phyloP scores from a whole-genome alignment of 2,113 vertebrate genomes.

The Elanus axillaris region DNA sequence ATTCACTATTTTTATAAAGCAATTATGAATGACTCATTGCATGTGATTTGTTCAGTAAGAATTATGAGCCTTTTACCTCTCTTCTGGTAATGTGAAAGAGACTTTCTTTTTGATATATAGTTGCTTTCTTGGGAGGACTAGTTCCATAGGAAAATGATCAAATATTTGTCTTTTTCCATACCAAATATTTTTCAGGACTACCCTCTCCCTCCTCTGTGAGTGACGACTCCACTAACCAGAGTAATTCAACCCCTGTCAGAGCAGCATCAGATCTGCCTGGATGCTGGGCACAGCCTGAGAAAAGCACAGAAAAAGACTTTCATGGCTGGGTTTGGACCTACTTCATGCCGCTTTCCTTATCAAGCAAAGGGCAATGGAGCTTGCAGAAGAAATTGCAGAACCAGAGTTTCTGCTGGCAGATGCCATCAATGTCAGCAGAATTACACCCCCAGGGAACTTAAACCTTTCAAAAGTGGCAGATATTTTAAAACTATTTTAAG shows the following conservation, averaged over 20 bases:
- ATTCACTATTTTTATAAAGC: constrained; percentile 59
- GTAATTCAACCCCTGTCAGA: background rate
- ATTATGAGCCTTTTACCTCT: constrained; percentile 28
- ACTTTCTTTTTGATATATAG: background rate
- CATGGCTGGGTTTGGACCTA: background rate
- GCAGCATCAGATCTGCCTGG: background rate
- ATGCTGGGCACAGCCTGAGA: background rate
- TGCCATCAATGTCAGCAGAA: constrained; percentile 37
- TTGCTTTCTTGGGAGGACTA: background rate
- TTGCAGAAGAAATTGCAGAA: constrained; percentile 1
- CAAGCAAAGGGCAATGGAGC: background rate
- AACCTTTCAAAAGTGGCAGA: constrained; percentile 3
- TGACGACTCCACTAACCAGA: background rate
- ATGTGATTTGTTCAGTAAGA: constrained; percentile 46
- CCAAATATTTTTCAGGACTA: background rate
- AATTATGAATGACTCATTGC: constrained; percentile 64
- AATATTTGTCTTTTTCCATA: background rate
- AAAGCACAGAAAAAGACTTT: background rate
- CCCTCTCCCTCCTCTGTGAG: background rate
- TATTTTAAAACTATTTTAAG: constrained; percentile 36
- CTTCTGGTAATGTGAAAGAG: background rate
- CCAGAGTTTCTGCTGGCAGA: constrained; percentile 12
- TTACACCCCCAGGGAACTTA: background rate
- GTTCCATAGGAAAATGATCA: background rate
- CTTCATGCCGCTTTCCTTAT: background rate